Percentiles rank a stretch among this genome's conserved stretches.
phyloP scores from a whole-genome alignment of 2,113 vertebrate genomes.

The Piprites chloris region DNA sequence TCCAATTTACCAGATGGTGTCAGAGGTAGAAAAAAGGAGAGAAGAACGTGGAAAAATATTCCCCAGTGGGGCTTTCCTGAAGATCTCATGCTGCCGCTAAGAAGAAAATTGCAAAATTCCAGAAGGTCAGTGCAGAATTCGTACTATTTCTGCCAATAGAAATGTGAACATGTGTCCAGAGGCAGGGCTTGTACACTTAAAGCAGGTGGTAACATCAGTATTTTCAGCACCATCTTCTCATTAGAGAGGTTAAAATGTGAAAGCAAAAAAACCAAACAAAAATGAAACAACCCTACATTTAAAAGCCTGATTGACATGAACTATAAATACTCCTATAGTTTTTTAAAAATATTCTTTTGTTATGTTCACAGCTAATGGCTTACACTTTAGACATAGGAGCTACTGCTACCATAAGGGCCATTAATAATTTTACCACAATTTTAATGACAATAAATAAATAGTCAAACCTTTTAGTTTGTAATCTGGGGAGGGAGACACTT shows the following conservation, averaged over 20 bases:
- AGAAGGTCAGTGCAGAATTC: constrained; percentile 2
- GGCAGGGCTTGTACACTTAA: neutral
- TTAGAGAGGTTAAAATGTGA: neutral
- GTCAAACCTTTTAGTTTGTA: constrained; percentile 24
- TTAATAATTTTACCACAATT: constrained; percentile 31
- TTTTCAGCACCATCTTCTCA: neutral
- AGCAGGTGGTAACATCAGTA: neutral
- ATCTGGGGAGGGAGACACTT: constrained; percentile 6
- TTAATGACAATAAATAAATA: constrained; percentile 7
- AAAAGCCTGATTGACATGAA: neutral
- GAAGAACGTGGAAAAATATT: constrained; percentile 17
- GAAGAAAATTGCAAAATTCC: constrained; percentile 29
- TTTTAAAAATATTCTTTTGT: neutral
- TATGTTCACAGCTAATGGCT: neutral
- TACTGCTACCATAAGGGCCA: neutral
- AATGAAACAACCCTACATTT: neutral
- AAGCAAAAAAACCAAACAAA: neutral
- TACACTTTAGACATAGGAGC: neutral
- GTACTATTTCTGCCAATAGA: neutral
- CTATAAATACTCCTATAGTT: neutral
- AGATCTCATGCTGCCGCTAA: neutral
- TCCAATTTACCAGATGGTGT: constrained; percentile 27
- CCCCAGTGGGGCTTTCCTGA: neutral
- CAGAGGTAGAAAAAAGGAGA: neutral
- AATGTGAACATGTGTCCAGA: neutral